Conservation (phyloP, 2,888 invertebrate species). For the Thalpophila matura region DNA sequence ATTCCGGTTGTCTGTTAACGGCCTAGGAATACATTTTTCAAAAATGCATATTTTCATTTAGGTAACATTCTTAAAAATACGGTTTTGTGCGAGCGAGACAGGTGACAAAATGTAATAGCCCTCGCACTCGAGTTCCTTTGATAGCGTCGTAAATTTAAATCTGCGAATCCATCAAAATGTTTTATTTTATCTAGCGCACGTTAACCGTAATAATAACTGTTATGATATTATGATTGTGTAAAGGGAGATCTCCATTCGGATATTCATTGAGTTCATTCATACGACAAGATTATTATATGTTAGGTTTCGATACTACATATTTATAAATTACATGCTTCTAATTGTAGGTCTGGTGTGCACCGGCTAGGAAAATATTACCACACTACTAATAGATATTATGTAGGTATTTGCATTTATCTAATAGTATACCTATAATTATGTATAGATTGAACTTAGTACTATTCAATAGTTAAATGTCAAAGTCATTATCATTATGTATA, state of each 20-base stretch:
- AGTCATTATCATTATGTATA: no score
- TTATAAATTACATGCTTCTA: slow-evolving; percentile 15
- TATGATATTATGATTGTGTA: slow-evolving; percentile 21
- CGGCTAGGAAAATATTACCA: not conserved
- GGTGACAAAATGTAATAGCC: no score
- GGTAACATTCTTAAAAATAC: no score
- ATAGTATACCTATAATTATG: no score
- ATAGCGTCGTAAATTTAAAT: slow-evolving; percentile 63
- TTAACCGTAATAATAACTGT: slow-evolving; percentile 21
- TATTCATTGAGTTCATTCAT: slow-evolving; percentile 46
- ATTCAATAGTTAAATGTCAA: slow-evolving; percentile 17
- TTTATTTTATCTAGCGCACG: slow-evolving; percentile 51
- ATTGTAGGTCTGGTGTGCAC: not conserved
- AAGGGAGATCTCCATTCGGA: slow-evolving; percentile 13
- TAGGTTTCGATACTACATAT: slow-evolving; percentile 3
- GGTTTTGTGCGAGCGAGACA: no score
- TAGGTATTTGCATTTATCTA: no score
- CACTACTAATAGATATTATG: not conserved
- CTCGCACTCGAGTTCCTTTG: slow-evolving; percentile 59
- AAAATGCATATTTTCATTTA: no score
- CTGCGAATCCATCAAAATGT: slow-evolving; percentile 57
- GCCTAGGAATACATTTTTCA: no score
- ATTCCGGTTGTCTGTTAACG: no score
- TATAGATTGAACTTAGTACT: no score
- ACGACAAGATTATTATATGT: slow-evolving; percentile 16